A percentile compares a stretch with the other conserved stretches of the same genome.
phyloP scores from a whole-genome alignment of 2,888 invertebrate species.

The Drosophila hawaiiensis region DNA sequence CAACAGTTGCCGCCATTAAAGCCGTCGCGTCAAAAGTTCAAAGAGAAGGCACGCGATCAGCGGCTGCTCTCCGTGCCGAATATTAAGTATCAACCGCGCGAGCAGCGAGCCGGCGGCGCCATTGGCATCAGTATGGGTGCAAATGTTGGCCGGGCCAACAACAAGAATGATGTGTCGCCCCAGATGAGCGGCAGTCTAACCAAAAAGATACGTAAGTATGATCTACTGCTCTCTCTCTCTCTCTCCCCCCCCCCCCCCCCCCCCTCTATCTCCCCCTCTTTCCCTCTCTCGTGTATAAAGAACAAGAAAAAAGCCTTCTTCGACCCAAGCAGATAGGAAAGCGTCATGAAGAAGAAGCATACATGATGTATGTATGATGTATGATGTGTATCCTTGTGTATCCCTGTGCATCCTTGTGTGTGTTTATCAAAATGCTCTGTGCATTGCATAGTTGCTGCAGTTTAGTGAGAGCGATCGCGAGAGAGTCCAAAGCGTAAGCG shows the following conservation, averaged over 20 bases:
- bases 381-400: neutral
- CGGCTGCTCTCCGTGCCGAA: constrained; percentile 92
- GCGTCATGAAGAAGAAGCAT: neutral
- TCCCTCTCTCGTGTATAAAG: constrained; percentile 13
- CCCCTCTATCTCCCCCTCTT: neutral
- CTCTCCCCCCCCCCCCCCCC: neutral
- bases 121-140: constrained; percentile 28
- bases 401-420: constrained; percentile 2
- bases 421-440: neutral
- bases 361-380: neutral
- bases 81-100: constrained; percentile 88
- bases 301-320: neutral
- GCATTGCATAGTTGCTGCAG: constrained; percentile 22
- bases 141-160: constrained; percentile 70
- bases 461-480: constrained; percentile 42
- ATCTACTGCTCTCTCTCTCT: constrained; percentile 8
- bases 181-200: constrained; percentile 91
- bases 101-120: constrained; percentile 73
- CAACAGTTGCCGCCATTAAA: constrained; percentile 84
- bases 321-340: constrained; percentile 3
- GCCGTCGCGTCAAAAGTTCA: constrained; percentile 87
- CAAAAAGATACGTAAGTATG: constrained; percentile 95
- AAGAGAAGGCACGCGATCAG: constrained; percentile 87
- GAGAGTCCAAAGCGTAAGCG: constrained; percentile 27
- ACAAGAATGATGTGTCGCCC: constrained; percentile 84